Evolutionary conservation across 2,797 vertebrate genomes (phyloP).

Genomic region (Oreonectes daqikongensis): DNA sequence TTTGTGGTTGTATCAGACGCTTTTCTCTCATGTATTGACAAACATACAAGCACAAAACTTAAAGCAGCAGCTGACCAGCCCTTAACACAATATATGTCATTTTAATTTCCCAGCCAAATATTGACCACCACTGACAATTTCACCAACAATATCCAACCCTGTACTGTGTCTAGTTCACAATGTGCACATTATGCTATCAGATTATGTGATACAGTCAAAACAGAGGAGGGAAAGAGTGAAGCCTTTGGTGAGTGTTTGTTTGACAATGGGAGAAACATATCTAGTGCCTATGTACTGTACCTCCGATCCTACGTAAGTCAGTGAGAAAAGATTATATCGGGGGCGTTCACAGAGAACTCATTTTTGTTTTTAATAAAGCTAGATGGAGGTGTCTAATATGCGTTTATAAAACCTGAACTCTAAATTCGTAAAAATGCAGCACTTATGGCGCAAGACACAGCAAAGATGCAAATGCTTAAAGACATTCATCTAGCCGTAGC

Average conservation of each 20-base stretch:
- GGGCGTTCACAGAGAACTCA: not conserved
- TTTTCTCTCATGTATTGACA: conserved; percentile 1
- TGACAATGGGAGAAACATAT: not conserved
- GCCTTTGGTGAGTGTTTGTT: conserved; percentile 1
- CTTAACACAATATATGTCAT: conserved; percentile 24
- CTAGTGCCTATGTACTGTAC: not conserved
- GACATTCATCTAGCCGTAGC: not conserved
- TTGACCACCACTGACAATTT: conserved; percentile 36
- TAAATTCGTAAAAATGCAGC: not conserved
- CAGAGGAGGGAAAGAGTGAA: not conserved
- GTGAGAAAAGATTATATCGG: conserved; percentile 15
- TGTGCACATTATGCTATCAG: not conserved
- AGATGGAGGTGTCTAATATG: not conserved
- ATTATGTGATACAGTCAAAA: conserved; percentile 20
- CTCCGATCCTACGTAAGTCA: not conserved
- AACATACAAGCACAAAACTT: conserved; percentile 15
- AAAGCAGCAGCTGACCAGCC: conserved; percentile 34
- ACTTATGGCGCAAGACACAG: not conserved
- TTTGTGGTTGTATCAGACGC: conserved; percentile 1
- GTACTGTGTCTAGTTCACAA: conserved; percentile 18
- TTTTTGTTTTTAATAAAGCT: not conserved
- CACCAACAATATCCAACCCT: conserved; percentile 10
- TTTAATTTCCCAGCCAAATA: conserved; percentile 50
- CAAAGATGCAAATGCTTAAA: not conserved
- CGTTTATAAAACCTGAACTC: not conserved